These are phyloP conservation scores for Dipodomys spectabilis DNA, from an alignment of 2,113 vertebrate genomes.

Conservation along the genomic window DNA sequence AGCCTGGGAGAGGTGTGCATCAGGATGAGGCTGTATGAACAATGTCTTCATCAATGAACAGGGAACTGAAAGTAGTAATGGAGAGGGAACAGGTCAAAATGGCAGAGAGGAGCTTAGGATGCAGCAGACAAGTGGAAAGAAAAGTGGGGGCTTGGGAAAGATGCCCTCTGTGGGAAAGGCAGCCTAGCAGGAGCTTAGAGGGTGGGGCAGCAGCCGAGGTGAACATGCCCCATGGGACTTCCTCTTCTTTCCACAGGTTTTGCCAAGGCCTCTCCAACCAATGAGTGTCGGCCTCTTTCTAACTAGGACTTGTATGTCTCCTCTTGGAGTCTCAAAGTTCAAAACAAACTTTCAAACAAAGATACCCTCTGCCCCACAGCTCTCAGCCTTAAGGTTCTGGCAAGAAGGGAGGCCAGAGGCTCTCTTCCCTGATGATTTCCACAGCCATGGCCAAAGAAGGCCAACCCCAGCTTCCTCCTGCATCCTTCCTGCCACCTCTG, in stretches of 20 bases:
- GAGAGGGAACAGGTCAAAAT: background rate
- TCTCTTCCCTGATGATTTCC: slow-evolving; percentile 73
- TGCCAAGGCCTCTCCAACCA: slow-evolving; percentile 51
- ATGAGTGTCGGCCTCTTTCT: slow-evolving; percentile 32
- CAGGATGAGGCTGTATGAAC: background rate
- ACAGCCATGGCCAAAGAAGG: slow-evolving; percentile 40
- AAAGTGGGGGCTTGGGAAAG: background rate
- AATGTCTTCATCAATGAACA: background rate
- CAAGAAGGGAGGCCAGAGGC: slow-evolving; percentile 20
- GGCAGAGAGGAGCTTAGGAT: background rate
- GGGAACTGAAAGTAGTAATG: background rate
- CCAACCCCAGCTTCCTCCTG: slow-evolving; percentile 76
- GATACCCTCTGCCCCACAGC: background rate
- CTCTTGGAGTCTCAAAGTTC: slow-evolving; percentile 51
- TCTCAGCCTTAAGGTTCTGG: background rate
- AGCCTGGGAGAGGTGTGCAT: background rate
- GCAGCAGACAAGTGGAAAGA: background rate
- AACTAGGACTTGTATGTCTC: slow-evolving; percentile 61
- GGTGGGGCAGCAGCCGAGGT: background rate
- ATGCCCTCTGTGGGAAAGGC: background rate
- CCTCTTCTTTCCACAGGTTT: background rate
- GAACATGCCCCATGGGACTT: background rate
- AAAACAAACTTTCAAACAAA: slow-evolving; percentile 76
- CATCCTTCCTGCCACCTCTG: slow-evolving; percentile 60
- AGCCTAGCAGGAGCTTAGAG: no score